Base-by-base conservation (phyloP, 2,888 invertebrate species). In the Oscheius sp. region DNA sequence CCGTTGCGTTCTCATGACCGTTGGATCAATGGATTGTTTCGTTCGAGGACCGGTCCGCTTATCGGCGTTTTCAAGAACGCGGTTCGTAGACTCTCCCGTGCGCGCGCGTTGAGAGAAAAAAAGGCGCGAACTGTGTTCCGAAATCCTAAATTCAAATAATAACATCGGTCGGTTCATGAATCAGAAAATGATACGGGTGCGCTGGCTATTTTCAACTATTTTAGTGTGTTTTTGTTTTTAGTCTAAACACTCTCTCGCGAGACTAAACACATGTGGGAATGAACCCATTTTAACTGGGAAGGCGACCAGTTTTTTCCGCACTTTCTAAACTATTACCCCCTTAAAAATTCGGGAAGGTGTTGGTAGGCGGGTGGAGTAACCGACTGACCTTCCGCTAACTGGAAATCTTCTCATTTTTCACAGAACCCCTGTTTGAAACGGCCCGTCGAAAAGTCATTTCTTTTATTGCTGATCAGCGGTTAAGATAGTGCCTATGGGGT, bases 21-120 rank as follows among this genome's bases (percentile, higher is more conserved):
- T 18, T 23, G 52, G 66, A 66, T 66, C 66, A 66, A 66, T 66
- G 66, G 66, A 66, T 66, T 66, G 66, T 66, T 66, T 66, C 66
- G 52, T 66, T 66, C 66, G 66, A 52, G 66, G 66, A 66, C 66
- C 66, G 66, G 66, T 66, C 66, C 52, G 66, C 66, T 66, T 66
- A 66, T 49, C 66, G 66, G 66, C 49, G 66, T 46, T 66, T 35
- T 66, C 66, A 66, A 66, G 66, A 66, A 66, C 66, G 66, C 66
- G 66, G 66, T 66, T 66, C 66, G 66, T 29, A 18, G 66, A 18
- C 35, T 35, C 35, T 9, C 35, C 35, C 35, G 35, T 35, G 35
- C 45, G 29, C 66, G 29, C 66, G 43, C 43, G 45, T 35, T 35
- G n/a, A 41, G 13, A n/a, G 12, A 18, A 49, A 66, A 66, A 66